Evolutionary conservation across 1,140 invertebrate species (phyloP), one percentile per base, ranked within the genome.

Genomic region (Cephus cinctus): DNA sequence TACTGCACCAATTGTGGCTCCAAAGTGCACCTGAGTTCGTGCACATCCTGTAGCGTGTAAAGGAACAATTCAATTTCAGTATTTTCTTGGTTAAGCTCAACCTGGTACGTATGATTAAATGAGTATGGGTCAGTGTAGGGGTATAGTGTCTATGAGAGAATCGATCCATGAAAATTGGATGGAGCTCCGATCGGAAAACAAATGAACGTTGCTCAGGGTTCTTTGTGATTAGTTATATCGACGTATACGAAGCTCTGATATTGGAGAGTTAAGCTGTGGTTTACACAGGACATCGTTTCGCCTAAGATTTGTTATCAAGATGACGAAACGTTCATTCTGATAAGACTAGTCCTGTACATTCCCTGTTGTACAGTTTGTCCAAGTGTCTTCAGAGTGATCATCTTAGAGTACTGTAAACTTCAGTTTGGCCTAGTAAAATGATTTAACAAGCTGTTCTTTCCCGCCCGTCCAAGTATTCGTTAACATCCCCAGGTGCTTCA

Each of bases 161-260:
- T 62, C 52, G 52, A 44, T 49, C 43, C 45, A 59, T 54, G 59
- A 60, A 62, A 61, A 66, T 61, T 63, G 56, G 52, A 61, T 57
- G 54, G 54, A 48, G 51, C 41, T 39, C 34, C 36, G 48, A 46
- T 57, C 53, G 50, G 57, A 64, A 63, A 66, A 66, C 61, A 63
- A 66, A 60, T 63, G 59, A 63, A 57, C 53, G 47, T 54, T 52
- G 54, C 38, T 43, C 56, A 46, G 31, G 43, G 30, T n/a, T n/a
- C 27, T 46, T 34, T 41, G 50, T 60, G 59, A 62, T 63, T 66
- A 54, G 55, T 53, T 56, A 59, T 65, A n/a, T n/a, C 61, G 25
- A n/a, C 25, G 6, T n/a, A n/a, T n/a, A n/a, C 25, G 25, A 27
- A 8, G n/a, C 25, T 8, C 6, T 8, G 25, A n/a, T 8, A 27